A percentile compares a stretch with the other conserved stretches of the same genome.
Conservation (phyloP, 2,113 vertebrate genomes). For the Chloebia gouldiae region DNA sequence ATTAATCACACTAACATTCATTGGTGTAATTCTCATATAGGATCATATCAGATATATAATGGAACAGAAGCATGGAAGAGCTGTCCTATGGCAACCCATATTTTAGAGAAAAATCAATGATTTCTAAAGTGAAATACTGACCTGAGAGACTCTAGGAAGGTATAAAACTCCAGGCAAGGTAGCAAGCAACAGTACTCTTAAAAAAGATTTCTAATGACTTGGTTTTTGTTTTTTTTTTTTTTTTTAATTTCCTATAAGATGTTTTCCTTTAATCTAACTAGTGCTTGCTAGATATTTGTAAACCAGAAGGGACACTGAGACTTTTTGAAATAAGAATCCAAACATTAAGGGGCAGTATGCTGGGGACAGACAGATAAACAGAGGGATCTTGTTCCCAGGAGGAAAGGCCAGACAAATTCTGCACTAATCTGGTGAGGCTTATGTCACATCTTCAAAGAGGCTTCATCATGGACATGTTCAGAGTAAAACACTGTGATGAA, state of each 20-base stretch:
- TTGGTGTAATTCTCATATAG: neutral
- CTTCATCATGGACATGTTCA: neutral
- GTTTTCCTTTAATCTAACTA: neutral
- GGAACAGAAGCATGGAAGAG: neutral
- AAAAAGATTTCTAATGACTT: neutral
- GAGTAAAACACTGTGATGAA: no score
- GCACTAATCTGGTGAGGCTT: neutral
- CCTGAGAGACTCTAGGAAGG: neutral
- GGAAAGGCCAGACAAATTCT: neutral
- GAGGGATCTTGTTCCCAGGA: neutral
- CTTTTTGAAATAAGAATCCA: neutral
- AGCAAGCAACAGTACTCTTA: neutral
- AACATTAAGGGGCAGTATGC: neutral
- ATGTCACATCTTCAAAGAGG: neutral
- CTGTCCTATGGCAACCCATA: neutral
- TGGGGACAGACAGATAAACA: neutral
- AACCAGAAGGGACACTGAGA: neutral
- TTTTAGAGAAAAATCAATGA: neutral
- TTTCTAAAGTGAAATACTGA: neutral
- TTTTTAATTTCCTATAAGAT: neutral
- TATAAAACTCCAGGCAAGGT: neutral
- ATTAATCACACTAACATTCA: neutral
- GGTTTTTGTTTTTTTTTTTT: no score
- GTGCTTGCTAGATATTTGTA: neutral
- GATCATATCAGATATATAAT: neutral